Evolutionary conservation across 2,888 invertebrate species (phyloP).

Genomic region (Ferrisia virgata): DNA sequence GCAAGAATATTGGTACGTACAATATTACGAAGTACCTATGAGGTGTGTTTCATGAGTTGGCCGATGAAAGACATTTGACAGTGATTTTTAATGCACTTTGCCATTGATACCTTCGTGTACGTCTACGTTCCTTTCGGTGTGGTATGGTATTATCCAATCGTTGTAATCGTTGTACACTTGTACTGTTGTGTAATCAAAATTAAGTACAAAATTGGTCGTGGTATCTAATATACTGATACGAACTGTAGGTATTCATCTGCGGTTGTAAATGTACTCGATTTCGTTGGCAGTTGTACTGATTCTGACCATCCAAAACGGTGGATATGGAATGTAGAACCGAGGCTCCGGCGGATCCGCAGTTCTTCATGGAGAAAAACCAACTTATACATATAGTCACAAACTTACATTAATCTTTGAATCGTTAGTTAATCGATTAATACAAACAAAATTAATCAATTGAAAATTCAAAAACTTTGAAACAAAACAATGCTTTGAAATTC

Average conservation of each 20-base stretch:
- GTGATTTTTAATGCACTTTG: constrained; percentile 27
- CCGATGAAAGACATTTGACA: constrained; percentile 23
- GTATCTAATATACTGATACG: no score
- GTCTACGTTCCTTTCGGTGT: neutral
- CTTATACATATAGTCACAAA: no score
- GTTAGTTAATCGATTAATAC: no score
- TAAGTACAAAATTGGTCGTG: neutral
- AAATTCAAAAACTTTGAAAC: no score
- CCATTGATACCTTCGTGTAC: neutral
- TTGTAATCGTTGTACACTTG: no score
- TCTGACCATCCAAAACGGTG: no score
- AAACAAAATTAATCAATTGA: no score
- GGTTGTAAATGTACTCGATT: neutral
- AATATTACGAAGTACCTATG: neutral
- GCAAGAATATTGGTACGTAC: neutral
- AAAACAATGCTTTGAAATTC: no score
- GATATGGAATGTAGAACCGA: no score
- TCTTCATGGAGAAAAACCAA: no score
- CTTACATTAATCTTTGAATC: no score
- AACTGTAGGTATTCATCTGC: neutral
- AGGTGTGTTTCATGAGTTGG: constrained; percentile 4
- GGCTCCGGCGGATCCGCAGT: no score
- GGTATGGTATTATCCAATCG: neutral
- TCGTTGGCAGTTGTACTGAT: neutral
- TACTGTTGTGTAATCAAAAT: neutral